Evolutionary conservation across 2,113 vertebrate genomes (phyloP).

Genomic region (Sorex araneus): DNA sequence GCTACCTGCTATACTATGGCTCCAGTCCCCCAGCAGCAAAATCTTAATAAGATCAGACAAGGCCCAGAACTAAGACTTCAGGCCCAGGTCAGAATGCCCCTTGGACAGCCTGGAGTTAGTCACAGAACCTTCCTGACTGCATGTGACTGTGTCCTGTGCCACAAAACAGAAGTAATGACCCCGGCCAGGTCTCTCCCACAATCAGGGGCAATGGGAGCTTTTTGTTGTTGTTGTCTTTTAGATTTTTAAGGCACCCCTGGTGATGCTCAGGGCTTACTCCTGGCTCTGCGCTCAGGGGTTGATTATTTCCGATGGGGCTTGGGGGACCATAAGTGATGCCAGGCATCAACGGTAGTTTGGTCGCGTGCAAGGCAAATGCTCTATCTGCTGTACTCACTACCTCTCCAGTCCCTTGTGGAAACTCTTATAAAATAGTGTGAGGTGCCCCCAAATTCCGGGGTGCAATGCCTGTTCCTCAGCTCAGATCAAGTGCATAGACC

Average conservation of each 20-base stretch:
- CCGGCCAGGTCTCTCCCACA: background rate
- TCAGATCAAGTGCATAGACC: background rate
- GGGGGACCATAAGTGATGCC: too few relatives aligned
- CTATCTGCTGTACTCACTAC: background rate
- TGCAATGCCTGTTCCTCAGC: background rate
- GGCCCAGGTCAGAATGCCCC: background rate
- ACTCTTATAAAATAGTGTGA: background rate
- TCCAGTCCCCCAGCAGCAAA: background rate
- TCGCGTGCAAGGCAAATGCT: too few relatives aligned
- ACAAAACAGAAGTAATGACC: background rate
- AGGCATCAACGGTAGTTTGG: too few relatives aligned
- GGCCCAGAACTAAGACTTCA: background rate
- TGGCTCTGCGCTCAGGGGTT: too few relatives aligned
- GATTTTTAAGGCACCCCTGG: too few relatives aligned
- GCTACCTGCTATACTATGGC: too few relatives aligned
- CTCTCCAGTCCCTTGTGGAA: too few relatives aligned
- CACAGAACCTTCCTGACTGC: background rate
- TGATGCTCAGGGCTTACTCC: too few relatives aligned
- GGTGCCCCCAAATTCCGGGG: background rate
- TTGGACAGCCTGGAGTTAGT: background rate
- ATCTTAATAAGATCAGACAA: slow-evolving; percentile 16
- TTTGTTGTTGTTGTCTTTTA: background rate
- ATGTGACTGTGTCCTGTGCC: background rate
- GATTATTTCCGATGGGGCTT: too few relatives aligned
- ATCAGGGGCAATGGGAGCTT: background rate